Percentiles rank a stretch among this genome's conserved stretches.
phyloP scores from a whole-genome alignment of 2,888 invertebrate species.

The Metopia argyrocephala region DNA sequence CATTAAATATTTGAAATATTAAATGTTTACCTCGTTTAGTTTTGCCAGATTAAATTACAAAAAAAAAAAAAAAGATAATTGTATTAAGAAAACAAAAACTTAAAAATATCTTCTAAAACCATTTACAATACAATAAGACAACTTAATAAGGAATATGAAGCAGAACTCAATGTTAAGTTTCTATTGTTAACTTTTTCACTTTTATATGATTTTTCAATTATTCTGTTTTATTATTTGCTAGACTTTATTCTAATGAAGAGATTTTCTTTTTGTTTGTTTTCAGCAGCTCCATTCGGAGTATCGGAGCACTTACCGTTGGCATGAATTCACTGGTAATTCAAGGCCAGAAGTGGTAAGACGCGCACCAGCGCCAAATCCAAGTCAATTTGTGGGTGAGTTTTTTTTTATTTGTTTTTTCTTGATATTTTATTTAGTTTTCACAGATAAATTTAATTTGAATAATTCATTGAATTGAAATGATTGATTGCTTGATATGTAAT shows the following conservation, averaged over 20 bases:
- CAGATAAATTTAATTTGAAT: neutral
- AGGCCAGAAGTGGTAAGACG: conserved; percentile 86
- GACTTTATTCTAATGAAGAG: neutral
- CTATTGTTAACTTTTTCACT: neutral
- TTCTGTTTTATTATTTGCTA: neutral
- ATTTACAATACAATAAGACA: conserved; percentile 15
- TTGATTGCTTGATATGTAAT: too few species aligned
- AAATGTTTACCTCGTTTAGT: conserved; percentile 20
- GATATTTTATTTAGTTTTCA: conserved; percentile 57
- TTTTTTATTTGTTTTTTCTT: neutral
- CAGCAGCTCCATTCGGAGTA: conserved; percentile 94
- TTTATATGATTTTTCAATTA: neutral
- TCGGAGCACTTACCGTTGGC: conserved; percentile 96
- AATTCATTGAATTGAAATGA: neutral
- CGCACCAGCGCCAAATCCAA: conserved; percentile 81
- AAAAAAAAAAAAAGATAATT: too few species aligned
- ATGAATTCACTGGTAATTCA: conserved; percentile 90
- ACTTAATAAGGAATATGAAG: neutral
- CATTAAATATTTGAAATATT: neutral
- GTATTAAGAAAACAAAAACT: too few species aligned
- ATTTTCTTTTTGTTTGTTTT: conserved; percentile 62
- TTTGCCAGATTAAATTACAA: conserved; percentile 30
- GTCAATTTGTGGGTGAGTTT: conserved; percentile 75
- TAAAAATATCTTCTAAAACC: too few species aligned
- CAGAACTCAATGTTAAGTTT: neutral